phyloP scores from a whole-genome alignment of 1,140 invertebrate genomes.

The Drosophila mauritiana region DNA sequence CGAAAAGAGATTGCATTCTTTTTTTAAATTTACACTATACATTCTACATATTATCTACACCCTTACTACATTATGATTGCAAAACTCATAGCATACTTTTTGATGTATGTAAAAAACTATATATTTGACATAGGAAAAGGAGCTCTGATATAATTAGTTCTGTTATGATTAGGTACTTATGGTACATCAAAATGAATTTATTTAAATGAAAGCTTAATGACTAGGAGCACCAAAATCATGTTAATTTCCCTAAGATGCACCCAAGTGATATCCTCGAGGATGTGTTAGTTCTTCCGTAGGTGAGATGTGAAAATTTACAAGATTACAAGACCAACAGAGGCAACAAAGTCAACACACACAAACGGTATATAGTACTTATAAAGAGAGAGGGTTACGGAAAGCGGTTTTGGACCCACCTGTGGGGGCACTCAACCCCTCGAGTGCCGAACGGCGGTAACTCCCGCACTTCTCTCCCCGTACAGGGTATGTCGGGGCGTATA shows the following conservation, averaged over 20 bases:
- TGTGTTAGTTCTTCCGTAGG: constrained; percentile 14
- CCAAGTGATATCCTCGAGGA: constrained; percentile 9
- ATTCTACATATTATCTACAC: constrained; percentile 5
- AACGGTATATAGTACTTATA: constrained; percentile 14
- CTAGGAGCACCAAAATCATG: neutral
- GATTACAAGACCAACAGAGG: constrained; percentile 50
- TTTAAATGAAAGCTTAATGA: neutral
- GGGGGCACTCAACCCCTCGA: constrained; percentile 28
- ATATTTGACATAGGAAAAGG: neutral
- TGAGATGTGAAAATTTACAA: constrained; percentile 37
- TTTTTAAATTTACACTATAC: too few species aligned
- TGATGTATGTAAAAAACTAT: neutral
- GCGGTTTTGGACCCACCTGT: constrained; percentile 60
- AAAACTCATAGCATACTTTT: constrained; percentile 16
- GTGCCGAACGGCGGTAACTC: constrained; percentile 1
- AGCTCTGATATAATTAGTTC: too few species aligned
- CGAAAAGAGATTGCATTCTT: too few species aligned
- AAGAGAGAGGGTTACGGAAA: constrained; percentile 27
- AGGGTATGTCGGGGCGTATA: constrained; percentile 25
- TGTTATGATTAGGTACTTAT: neutral
- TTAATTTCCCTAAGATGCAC: constrained; percentile 2
- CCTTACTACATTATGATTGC: neutral
- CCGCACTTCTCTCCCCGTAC: neutral
- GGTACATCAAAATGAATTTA: too few species aligned
- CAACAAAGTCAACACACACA: constrained; percentile 47